Evolutionary conservation across 2,113 vertebrate species (phyloP), one percentile per base, ranked within the genome.

Genomic region (Penelope pileata): DNA sequence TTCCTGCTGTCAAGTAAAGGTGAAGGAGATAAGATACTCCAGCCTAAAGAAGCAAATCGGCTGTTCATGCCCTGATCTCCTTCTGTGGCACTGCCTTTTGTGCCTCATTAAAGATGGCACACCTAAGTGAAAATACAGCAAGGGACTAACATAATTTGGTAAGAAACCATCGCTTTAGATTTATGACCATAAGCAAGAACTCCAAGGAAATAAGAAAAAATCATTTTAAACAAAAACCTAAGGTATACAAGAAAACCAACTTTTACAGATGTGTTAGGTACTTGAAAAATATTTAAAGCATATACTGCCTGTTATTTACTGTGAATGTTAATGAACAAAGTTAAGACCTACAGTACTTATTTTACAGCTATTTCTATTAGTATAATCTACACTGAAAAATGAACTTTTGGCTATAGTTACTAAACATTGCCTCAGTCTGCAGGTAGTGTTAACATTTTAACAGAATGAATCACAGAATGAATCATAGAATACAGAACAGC

Each of bases 81-180:
- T 29, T 11, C 66, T 58, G 66, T 43, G 22, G 36, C 27, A 29
- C 15, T 17, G 27, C 24, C 43, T 12, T 79, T 48, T 38, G 8
- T 29, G 59, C 32, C 50, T 50, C 40, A 50, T 54, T 77, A 70
- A 54, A 50, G 66, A 32, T 23, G 75, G 72, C 34, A 63, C 26
- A 32, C 29, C 18, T 8, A 68, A 0, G 1, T 4, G 1, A 22
- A 40, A 48, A 18, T 1, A 8, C 30, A 60, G 47, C 12, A 60
- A 24, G 62, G 16, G 29, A 51, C 48, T 22, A 3, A 7, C 64
- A 30, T 10, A 69, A n/a, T 14, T 58, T 43, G 0, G 0, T 22
- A 11, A 11, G 21, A 59, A 66, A 26, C 26, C 38, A 45, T 51
- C 38, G 51, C 51, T n/a, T 91, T 51, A 51, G 21, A 38, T 21